Conservation (phyloP, 2,888 invertebrate genomes). For the Bellardia bayeri region DNA sequence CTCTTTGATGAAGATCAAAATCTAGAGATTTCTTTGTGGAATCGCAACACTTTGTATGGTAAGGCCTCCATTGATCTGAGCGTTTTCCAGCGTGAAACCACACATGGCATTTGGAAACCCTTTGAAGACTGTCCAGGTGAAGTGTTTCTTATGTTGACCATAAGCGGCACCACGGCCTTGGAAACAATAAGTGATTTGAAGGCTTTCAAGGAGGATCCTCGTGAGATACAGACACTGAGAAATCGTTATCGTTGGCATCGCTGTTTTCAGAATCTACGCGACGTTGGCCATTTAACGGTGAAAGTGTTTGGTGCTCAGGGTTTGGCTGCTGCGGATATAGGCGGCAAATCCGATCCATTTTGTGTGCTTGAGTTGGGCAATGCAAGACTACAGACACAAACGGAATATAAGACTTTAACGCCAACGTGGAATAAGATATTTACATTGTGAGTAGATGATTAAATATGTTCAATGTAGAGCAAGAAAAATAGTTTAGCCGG, state of each 20-base stretch:
- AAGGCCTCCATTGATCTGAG: constrained; percentile 94
- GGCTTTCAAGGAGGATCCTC: constrained; percentile 92
- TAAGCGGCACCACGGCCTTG: constrained; percentile 96
- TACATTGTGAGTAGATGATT: constrained; percentile 91
- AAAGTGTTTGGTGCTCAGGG: constrained; percentile 95
- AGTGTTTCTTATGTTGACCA: constrained; percentile 94
- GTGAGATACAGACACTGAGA: constrained; percentile 87
- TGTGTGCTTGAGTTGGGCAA: constrained; percentile 98
- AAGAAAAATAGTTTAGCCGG: too few species aligned
- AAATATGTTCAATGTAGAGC: too few species aligned
- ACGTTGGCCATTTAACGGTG: constrained; percentile 97
- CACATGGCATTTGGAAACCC: constrained; percentile 94
- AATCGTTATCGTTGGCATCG: constrained; percentile 86
- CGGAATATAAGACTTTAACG: constrained; percentile 98
- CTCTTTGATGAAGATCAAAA: constrained; percentile 97
- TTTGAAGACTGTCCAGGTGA: constrained; percentile 95
- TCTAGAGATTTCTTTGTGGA: constrained; percentile 95
- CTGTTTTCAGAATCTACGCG: constrained; percentile 90
- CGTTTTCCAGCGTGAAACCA: constrained; percentile 93
- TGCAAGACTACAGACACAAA: constrained; percentile 97
- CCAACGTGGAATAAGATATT: constrained; percentile 99
- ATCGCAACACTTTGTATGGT: constrained; percentile 83
- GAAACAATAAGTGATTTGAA: constrained; percentile 97
- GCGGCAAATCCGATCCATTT: constrained; percentile 99
- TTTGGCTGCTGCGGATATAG: constrained; percentile 96